A percentile compares a stretch with the other conserved stretches of the same genome.
Conservation (phyloP, 2,888 invertebrate species). For the Cataglyphis rosenhaueri region DNA sequence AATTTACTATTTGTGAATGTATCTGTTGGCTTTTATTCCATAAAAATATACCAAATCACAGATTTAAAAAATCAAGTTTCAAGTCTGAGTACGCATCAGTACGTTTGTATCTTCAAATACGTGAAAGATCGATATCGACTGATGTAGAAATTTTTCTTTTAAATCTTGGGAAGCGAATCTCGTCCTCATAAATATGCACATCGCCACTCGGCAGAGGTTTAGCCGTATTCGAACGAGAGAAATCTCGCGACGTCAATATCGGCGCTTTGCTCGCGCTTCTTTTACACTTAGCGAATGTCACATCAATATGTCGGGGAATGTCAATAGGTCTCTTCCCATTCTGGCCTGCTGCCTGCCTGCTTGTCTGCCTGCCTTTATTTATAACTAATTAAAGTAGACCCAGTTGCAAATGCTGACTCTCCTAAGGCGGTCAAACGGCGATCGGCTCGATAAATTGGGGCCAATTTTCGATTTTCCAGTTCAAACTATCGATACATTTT, state of each 20-base stretch:
- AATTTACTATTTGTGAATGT: not conserved
- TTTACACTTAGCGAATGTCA: constrained; percentile 23
- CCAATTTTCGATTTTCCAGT: constrained; percentile 22
- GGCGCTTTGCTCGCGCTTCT: constrained; percentile 20
- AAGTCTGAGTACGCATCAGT: not conserved
- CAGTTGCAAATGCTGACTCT: constrained; percentile 73
- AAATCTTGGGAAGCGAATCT: not conserved
- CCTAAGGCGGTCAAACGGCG: constrained; percentile 74
- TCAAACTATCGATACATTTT: not conserved
- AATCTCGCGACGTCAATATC: not conserved
- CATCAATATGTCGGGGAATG: constrained; percentile 51
- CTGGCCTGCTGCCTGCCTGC: constrained; percentile 71
- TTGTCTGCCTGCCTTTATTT: constrained; percentile 80
- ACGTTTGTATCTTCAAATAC: not conserved
- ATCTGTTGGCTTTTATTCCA: not conserved
- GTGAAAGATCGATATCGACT: not conserved
- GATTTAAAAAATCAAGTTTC: not conserved
- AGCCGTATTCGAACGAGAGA: not conserved
- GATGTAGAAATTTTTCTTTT: not conserved
- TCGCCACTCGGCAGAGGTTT: not conserved
- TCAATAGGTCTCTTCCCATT: constrained; percentile 64
- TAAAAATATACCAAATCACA: not conserved
- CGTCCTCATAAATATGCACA: not conserved
- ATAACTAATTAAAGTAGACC: constrained; percentile 82
- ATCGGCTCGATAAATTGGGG: constrained; percentile 32